Conservation (phyloP, 2,888 invertebrate species). For the Aproaerema taeniolella region DNA sequence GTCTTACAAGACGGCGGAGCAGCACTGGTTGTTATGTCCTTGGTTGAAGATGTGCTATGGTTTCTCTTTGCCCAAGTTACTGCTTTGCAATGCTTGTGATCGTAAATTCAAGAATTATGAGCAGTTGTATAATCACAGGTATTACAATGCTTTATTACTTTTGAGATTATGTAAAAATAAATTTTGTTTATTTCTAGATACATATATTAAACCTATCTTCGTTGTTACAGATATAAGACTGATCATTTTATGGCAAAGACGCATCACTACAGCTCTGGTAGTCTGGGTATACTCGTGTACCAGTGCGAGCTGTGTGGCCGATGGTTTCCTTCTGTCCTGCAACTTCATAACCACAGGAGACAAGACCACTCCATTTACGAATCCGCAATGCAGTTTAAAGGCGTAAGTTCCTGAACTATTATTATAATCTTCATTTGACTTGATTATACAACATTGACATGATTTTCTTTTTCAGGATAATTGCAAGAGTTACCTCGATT, state of each 20-base stretch:
- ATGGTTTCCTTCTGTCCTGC: slow-evolving; percentile 42
- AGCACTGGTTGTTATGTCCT: slow-evolving; percentile 60
- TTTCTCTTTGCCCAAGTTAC: slow-evolving; percentile 59
- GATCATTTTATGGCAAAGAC: slow-evolving; percentile 58
- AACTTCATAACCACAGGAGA: slow-evolving; percentile 50
- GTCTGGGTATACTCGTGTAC: slow-evolving; percentile 42
- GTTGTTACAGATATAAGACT: slow-evolving; percentile 60
- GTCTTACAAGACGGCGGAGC: slow-evolving; percentile 56
- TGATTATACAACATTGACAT: too few relatives aligned
- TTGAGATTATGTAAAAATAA: background rate
- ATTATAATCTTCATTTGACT: too few relatives aligned
- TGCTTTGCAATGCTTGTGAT: slow-evolving; percentile 67
- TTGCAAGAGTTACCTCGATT: slow-evolving; percentile 25
- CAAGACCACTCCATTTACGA: slow-evolving; percentile 50
- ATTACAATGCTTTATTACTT: background rate
- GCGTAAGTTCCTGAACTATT: slow-evolving; percentile 36
- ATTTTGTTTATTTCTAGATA: slow-evolving; percentile 1
- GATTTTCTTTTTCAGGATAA: slow-evolving; percentile 25
- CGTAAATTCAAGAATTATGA: slow-evolving; percentile 68
- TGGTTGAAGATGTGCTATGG: slow-evolving; percentile 56
- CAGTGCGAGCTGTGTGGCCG: slow-evolving; percentile 66
- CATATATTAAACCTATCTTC: too few relatives aligned
- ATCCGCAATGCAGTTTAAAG: slow-evolving; percentile 28
- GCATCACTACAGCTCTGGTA: slow-evolving; percentile 29
- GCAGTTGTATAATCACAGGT: slow-evolving; percentile 69